Conservation (phyloP, 2,113 vertebrate genomes). For the Mesembrinibis cayennensis region DNA sequence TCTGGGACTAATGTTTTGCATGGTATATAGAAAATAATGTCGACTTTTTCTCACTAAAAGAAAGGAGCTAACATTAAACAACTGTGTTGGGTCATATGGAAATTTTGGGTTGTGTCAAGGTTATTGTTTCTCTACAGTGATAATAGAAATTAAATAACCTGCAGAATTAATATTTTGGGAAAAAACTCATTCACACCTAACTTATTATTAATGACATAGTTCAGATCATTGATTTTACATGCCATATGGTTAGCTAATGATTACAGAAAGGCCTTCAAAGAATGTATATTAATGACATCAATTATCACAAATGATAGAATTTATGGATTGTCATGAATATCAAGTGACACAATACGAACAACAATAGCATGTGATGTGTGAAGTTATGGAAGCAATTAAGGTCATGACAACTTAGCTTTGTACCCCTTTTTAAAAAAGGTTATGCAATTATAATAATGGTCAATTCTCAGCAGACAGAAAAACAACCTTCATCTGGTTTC, state of each 20-base stretch:
- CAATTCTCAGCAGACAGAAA: constrained; percentile 37
- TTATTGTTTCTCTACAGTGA: background rate
- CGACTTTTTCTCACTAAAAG: background rate
- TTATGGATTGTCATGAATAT: constrained; percentile 48
- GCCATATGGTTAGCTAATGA: constrained; percentile 43
- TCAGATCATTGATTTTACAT: constrained; percentile 68
- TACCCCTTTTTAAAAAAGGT: background rate
- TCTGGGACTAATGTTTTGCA: background rate
- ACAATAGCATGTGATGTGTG: constrained; percentile 24
- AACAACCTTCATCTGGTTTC: constrained; percentile 7
- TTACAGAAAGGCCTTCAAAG: constrained; percentile 57
- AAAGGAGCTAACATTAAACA: background rate
- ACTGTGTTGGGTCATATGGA: background rate
- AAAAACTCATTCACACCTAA: constrained; percentile 36
- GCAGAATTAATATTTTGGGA: constrained; percentile 21
- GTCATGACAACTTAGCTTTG: constrained; percentile 1
- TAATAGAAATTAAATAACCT: background rate
- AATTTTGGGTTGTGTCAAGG: background rate
- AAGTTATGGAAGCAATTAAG: constrained; percentile 50
- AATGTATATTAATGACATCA: constrained; percentile 38
- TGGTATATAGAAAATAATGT: background rate
- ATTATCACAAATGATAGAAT: constrained; percentile 33
- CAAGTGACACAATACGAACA: background rate
- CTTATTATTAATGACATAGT: constrained; percentile 58
- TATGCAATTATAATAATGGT: constrained; percentile 31